Conservation (phyloP, 2,113 vertebrate genomes). For the Cynocephalus volans region DNA sequence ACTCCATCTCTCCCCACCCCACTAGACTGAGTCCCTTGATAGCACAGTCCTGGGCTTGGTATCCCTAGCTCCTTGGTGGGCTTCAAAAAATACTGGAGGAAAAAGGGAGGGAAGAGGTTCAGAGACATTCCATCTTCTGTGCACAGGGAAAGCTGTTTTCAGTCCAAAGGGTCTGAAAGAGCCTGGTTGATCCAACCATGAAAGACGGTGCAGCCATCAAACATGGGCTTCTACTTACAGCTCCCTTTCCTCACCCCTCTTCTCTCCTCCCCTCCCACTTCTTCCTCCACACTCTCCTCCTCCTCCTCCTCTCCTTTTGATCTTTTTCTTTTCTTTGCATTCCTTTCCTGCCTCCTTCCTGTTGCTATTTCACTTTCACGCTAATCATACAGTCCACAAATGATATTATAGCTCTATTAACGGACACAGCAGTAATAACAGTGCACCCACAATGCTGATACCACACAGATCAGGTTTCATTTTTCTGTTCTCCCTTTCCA, state of each 20-base stretch:
- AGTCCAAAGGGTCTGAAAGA: neutral
- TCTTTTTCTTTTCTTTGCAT: neutral
- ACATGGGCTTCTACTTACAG: fast-evolving
- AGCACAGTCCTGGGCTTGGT: neutral
- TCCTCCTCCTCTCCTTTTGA: neutral
- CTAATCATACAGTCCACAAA: neutral
- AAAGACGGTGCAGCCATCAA: neutral
- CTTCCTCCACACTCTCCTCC: neutral
- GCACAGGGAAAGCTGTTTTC: neutral
- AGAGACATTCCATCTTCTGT: neutral
- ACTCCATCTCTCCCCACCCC: neutral
- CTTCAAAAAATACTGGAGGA: neutral
- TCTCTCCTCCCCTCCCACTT: neutral
- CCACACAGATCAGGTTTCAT: neutral
- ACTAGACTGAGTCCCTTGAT: neutral
- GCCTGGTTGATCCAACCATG: neutral
- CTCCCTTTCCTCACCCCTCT: neutral
- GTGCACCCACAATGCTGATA: neutral
- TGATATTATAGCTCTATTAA: neutral
- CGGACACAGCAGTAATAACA: neutral
- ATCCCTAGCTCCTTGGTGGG: neutral
- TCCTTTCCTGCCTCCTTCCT: neutral
- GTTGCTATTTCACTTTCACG: neutral
- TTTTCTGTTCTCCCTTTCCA: neutral
- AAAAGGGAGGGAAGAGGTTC: neutral